Evolutionary conservation across 2,113 vertebrate species (phyloP).

Genomic region (Aegotheles bennettii): DNA sequence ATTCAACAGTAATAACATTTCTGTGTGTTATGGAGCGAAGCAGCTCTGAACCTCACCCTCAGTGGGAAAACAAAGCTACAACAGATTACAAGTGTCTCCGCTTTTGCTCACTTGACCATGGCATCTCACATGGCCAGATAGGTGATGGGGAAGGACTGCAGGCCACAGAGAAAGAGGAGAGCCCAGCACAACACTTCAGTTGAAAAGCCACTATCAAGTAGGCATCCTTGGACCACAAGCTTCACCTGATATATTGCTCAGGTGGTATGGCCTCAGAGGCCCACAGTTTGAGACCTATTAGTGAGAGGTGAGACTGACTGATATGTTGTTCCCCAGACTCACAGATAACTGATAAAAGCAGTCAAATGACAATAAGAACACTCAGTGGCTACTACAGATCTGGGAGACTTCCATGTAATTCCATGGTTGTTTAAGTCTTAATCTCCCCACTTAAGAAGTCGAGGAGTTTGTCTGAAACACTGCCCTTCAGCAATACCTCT

Average conservation of each 20-base stretch:
- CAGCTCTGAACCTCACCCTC: not conserved
- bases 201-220: not conserved
- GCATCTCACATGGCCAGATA: not conserved
- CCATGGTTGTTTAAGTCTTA: not conserved
- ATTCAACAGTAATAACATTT: not conserved
- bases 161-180: not conserved
- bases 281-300: not conserved
- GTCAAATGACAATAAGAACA: not conserved
- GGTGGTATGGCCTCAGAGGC: not conserved
- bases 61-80: not conserved
- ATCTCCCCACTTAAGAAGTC: not conserved
- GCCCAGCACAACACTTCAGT: not conserved
- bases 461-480: not conserved
- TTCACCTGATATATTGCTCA: fast-evolving
- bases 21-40: not conserved
- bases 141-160: not conserved
- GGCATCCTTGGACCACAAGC: not conserved
- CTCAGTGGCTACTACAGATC: not conserved
- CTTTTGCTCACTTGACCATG: not conserved
- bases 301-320: no score
- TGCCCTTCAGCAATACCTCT: not conserved
- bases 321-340: no score
- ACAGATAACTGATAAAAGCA: not conserved
- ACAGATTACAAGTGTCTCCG: not conserved
- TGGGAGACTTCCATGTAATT: not conserved